phyloP scores from a whole-genome alignment of 2,113 vertebrate species.

The human region DNA sequence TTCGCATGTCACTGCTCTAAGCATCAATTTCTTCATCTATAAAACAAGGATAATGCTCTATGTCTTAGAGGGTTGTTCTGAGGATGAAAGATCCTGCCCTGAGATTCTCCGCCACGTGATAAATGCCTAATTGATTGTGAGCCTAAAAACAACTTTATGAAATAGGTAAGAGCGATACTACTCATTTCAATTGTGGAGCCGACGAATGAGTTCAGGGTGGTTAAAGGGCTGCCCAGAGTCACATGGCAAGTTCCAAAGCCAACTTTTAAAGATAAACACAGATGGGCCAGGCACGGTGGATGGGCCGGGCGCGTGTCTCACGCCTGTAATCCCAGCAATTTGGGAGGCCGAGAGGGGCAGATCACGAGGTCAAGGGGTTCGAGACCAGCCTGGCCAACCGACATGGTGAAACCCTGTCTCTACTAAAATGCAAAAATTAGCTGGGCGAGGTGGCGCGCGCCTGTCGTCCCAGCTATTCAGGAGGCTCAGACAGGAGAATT shows the following conservation, averaged over 20 bases:
- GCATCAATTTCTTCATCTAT: background rate
- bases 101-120: background rate
- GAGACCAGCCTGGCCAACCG: too few relatives aligned
- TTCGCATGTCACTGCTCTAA: background rate
- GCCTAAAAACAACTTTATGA: background rate
- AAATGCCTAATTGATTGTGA: background rate
- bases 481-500: too few relatives aligned
- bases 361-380: too few relatives aligned
- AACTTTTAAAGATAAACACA: background rate
- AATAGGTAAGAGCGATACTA: background rate
- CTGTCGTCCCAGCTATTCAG: too few relatives aligned
- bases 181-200: background rate
- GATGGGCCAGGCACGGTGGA: too few relatives aligned
- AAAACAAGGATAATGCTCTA: background rate
- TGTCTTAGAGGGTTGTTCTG: background rate
- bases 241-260: background rate
- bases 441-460: too few relatives aligned
- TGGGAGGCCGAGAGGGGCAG: too few relatives aligned
- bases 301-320: too few relatives aligned
- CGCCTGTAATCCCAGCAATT: too few relatives aligned
- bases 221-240: background rate
- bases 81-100: background rate
- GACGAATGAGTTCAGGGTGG: background rate
- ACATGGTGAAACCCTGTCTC: too few relatives aligned
- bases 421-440: too few relatives aligned